Base-by-base conservation (phyloP, 2,113 vertebrate species). In the Narcine bancroftii region DNA sequence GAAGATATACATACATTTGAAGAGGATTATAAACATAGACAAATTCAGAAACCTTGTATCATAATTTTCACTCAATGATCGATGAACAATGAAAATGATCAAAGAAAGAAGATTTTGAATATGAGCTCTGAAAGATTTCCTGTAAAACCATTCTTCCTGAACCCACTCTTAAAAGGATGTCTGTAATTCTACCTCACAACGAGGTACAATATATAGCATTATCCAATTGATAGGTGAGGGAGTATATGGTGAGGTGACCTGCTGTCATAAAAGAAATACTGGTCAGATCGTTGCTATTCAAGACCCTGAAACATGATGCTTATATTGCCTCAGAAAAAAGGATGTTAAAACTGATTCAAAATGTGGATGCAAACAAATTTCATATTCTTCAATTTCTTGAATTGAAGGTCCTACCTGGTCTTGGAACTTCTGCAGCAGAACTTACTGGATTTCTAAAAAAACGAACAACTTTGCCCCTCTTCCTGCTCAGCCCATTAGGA, bases 371-470 rank as follows among this genome's bases (percentile, higher is more conserved):
- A 47, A 65, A 91, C 42, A 69, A 91, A 6, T 91, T 91, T 91
- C 89, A 91, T 29, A 91, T 91, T 91, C 39, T 91, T 29, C 65
- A 66, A 1, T 42, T 91, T 69, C 65, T 91, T 3, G 89, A 91
- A 69, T 91, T 63, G 63, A 66, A 91, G 42, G 63, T 69, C 89
- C 42, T 66, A 91, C 19, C 89, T 91, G 26, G 89, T 91, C 17
- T 91, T 91, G 45, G 89, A 91, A 69, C 89, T 91, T 6, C 26
- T 91, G 65, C 63, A 91, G 39, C 89, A 91, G 63, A 91, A 69
- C 47, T 47, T 91, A 36, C 63, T 71, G 10, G 89, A 91, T 36
- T 91, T 91, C 39, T 65, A 91, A 19, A 69, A n/a, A 47, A 36
- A 39, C 89, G 13, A 91, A 66, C 89, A 69, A 71, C 39, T 91